Evolutionary conservation across 1,140 invertebrate genomes (phyloP), one percentile per base, ranked within the genome.

Genomic region (Cataglyphis hispanica): DNA sequence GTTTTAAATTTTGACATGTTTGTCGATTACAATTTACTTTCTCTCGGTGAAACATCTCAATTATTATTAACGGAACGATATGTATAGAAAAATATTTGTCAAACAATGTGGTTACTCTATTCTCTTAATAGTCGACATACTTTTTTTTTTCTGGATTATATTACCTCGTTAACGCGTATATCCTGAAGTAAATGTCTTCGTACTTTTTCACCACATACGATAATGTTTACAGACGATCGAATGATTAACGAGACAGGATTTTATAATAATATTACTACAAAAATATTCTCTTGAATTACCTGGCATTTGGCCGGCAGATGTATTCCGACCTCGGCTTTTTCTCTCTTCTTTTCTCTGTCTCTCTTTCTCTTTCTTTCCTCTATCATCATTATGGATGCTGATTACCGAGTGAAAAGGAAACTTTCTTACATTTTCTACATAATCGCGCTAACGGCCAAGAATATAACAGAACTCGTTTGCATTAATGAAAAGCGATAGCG

Each of bases 391-490:
- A 56, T 63, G 37, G n/a, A 37, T 19, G 22, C 22, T 80, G 67
- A 81, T 81, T 27, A 40, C 1, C 50, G 37, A 60, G 67, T 60
- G 78, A 83, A 83, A 83, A 74, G 78, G 53, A 40, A 50, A 83
- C 64, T 85, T 77, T 87, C 69, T 81, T 86, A 81, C 56, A 56
- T 87, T 87, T 86, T 78, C 46, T 43, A 72, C 34, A 70, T 66
- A 84, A 86, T 85, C 77, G 60, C 46, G 50, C 56, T 83, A 83
- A 83, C 56, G 67, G 37, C 25, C 67, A 67, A 43, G 78, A 83
- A 72, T 56, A 7, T 13, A 27, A n/a, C 19, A 13, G 37, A 5
- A 70, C 53, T 84, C 43, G 43, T 83, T 85, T 86, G 84, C 64
- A 86, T 66, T 56, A 72, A 83, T 72, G 78, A 83, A 43, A 53